Conservation (phyloP, 2,888 invertebrate species). For the Nomada hirtipes region DNA sequence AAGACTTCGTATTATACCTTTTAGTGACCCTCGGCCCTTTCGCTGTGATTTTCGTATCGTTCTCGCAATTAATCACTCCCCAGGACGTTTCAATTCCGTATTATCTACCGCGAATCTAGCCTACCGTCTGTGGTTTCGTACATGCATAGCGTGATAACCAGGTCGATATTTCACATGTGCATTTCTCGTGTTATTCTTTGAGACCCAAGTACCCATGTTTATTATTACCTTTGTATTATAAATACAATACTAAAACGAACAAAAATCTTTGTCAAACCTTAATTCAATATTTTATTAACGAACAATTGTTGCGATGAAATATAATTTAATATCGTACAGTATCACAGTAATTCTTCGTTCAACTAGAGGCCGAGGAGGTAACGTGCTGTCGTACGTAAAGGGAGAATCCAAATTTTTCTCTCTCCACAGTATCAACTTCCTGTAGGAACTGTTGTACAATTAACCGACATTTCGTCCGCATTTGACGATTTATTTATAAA, state of each 20-base stretch:
- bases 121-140: not conserved
- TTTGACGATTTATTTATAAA: slow-evolving; percentile 27
- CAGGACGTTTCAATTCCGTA: slow-evolving; percentile 40
- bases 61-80: slow-evolving; percentile 45
- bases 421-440: not conserved
- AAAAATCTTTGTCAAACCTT: no score
- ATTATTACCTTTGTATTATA: not conserved
- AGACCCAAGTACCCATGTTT: not conserved
- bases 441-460: slow-evolving; percentile 24
- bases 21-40: slow-evolving; percentile 32
- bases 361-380: slow-evolving; percentile 6
- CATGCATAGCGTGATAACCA: not conserved
- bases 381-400: not conserved
- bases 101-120: slow-evolving; percentile 30
- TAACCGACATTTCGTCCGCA: slow-evolving; percentile 37
- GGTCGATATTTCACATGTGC: slow-evolving; percentile 21
- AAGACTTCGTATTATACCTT: slow-evolving; percentile 9
- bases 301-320: not conserved
- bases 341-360: not conserved
- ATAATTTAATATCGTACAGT: not conserved
- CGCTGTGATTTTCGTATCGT: slow-evolving; percentile 20
- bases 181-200: not conserved
- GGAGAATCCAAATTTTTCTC: not conserved
- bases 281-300: not conserved
- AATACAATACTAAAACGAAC: no score